Evolutionary conservation across 1,140 invertebrate genomes (phyloP), one percentile per base, ranked within the genome.

Genomic region (Sipha flava): DNA sequence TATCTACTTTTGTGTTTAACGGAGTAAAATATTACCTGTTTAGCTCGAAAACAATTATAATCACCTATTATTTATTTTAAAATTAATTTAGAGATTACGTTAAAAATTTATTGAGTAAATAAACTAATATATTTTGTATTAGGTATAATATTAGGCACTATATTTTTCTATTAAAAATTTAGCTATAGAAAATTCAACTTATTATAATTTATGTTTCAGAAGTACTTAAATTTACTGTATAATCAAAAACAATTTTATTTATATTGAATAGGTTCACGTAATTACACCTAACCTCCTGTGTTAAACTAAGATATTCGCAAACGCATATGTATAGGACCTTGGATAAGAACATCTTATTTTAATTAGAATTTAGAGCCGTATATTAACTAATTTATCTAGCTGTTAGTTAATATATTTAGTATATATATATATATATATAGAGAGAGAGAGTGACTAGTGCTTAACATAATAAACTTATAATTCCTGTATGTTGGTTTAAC

Each of bases 341-440:
- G 40, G 66, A 47, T 70, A 29, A 47, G 40, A 70, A 47, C 26
- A 18, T 70, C n/a, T 70, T 47, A 29, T 47, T 47, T 70, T 70
- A 45, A 70, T 70, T 70, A 45, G 23, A 70, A 45, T 45, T 70
- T 70, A 45, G 40, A 70, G 40, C 29, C 66, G 16, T 70, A 45
- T 47, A 70, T 70, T 45, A 70, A 70, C 40, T 70, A 45, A 70
- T 70, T 47, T 70, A 45, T 70, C 66, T 70, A 70, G 66, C 34
- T 29, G 66, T 47, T 70, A 47, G 47, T 70, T 47, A 66, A 70
- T 70, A 70, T 29, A 16, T 70, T 70, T 70, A 29, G 43, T 29
- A 16, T 45, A 70, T 47, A 45, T 21, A 6, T 52, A 52, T n/a
- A 21, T 52, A 7, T 23, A 52, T n/a, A n/a, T n/a, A n/a, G n/a